phyloP scores from a whole-genome alignment of 2,113 vertebrate species.

The Pseudopipra pipra region DNA sequence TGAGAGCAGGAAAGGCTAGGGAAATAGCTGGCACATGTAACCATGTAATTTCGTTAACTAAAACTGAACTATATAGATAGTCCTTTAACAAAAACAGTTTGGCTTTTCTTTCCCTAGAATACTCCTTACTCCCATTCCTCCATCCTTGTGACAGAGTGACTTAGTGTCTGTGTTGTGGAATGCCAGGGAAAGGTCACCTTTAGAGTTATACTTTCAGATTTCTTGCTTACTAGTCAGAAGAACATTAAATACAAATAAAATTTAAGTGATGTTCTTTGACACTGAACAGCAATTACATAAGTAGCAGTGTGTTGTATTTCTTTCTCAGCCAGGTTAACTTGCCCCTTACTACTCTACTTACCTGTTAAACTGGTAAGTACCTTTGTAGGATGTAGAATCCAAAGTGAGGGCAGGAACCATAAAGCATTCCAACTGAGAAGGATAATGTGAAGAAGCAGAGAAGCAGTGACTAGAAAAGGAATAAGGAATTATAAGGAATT shows the following conservation, averaged over 20 bases:
- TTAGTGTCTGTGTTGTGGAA: background rate
- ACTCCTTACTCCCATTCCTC: background rate
- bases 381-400: background rate
- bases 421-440: background rate
- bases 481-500: background rate
- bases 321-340: constrained; percentile 67
- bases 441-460: background rate
- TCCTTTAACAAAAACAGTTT: background rate
- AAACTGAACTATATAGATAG: background rate
- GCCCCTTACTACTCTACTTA: constrained; percentile 56
- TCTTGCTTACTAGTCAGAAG: background rate
- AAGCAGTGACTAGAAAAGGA: background rate
- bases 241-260: background rate
- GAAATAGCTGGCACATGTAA: background rate
- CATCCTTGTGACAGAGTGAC: background rate
- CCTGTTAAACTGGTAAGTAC: constrained; percentile 17
- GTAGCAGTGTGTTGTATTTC: constrained; percentile 50
- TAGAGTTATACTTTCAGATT: background rate
- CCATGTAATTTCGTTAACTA: rapidly evolving
- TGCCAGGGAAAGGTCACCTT: background rate
- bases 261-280: background rate
- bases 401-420: background rate
- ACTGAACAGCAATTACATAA: constrained; percentile 60
- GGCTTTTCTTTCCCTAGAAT: background rate
- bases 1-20: background rate